Evolutionary conservation across 2,888 invertebrate species (phyloP).

Genomic region (Ommatoiulus sabulosus): DNA sequence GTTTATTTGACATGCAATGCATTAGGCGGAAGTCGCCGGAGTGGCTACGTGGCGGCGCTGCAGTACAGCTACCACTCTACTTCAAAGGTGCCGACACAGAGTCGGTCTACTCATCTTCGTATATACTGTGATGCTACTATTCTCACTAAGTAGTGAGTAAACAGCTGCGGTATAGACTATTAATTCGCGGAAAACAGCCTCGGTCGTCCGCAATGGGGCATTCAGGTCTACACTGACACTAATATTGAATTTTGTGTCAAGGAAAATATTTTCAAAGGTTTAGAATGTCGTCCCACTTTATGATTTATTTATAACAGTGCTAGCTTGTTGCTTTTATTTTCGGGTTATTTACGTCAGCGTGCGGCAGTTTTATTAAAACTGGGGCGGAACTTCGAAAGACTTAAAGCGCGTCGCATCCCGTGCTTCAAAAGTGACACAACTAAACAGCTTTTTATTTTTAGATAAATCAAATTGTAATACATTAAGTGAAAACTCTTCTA

Average conservation of each 20-base stretch:
- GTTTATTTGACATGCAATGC: too few relatives aligned
- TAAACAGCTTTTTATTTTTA: too few relatives aligned
- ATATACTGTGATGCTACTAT: not conserved
- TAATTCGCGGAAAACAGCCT: not conserved
- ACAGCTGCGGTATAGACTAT: not conserved
- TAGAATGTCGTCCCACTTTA: conserved; percentile 34
- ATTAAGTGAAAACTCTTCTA: too few relatives aligned
- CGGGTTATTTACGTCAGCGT: not conserved
- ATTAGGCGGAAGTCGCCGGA: too few relatives aligned
- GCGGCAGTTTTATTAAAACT: not conserved
- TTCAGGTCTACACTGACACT: not conserved
- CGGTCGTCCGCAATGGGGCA: not conserved
- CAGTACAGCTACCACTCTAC: too few relatives aligned
- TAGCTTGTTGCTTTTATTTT: not conserved
- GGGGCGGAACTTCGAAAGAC: not conserved
- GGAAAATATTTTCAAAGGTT: conserved; percentile 20
- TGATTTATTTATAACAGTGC: conserved; percentile 5
- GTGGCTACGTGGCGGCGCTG: too few relatives aligned
- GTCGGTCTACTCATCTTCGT: not conserved
- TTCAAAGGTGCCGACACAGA: too few relatives aligned
- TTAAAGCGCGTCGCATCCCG: not conserved
- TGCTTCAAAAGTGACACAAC: too few relatives aligned
- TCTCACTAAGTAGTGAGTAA: not conserved
- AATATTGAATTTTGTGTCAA: conserved; percentile 6
- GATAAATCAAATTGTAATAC: too few relatives aligned